Evolutionary conservation across 2,113 vertebrate species (phyloP).

Genomic region (Hippocampus comes): DNA sequence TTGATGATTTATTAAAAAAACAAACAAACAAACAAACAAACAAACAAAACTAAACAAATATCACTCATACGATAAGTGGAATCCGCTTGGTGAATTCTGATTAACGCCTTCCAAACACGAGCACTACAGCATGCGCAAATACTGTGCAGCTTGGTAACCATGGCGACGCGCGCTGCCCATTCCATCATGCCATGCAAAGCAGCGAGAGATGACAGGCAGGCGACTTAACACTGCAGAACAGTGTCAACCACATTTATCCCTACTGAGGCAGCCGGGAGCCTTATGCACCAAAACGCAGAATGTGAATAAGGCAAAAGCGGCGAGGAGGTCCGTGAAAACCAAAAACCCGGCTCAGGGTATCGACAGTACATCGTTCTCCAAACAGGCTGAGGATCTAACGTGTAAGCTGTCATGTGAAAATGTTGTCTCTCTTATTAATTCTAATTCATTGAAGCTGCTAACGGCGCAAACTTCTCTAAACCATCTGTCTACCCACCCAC

Average conservation of each 20-base stretch:
- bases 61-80: not conserved
- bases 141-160: conserved; percentile 7
- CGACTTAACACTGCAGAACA: conserved; percentile 17
- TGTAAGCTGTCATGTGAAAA: not conserved
- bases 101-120: not conserved
- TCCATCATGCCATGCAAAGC: conserved; percentile 37
- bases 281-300: not conserved
- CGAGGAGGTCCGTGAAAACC: not conserved
- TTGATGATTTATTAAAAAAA: conserved; percentile 1
- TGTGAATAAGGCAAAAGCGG: not conserved
- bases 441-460: not conserved
- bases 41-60: not conserved
- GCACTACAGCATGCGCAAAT: not conserved
- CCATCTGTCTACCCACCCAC: no score
- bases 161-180: conserved; percentile 13
- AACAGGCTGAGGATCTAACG: not conserved
- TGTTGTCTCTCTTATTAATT: not conserved
- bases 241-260: conserved; percentile 16
- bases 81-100: not conserved
- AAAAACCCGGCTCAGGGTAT: not conserved
- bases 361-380: not conserved
- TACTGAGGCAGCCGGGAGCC: not conserved
- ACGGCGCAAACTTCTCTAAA: no score
- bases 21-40: not conserved
- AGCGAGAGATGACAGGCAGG: conserved; percentile 7